Evolutionary conservation across 1,140 invertebrate species (phyloP).

Genomic region (Cydia splendana): DNA sequence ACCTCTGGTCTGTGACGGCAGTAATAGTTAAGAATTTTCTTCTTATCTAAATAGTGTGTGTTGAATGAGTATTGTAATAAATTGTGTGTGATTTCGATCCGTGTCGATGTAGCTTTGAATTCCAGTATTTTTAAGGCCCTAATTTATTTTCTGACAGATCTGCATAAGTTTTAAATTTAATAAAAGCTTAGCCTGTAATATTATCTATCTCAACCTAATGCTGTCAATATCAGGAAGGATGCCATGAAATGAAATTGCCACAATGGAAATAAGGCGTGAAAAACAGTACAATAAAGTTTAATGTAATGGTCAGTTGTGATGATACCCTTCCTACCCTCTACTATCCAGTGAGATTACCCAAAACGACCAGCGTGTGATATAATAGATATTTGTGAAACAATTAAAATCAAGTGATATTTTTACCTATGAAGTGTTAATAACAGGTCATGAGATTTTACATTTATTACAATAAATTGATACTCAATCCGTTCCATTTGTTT

Average conservation of each 20-base stretch:
- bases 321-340: not conserved
- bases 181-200: not conserved
- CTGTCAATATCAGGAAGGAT: slow-evolving; percentile 1
- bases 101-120: not conserved
- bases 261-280: not conserved
- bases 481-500: slow-evolving; percentile 19
- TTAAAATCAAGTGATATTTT: slow-evolving; percentile 30
- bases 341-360: slow-evolving; percentile 12
- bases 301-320: not conserved
- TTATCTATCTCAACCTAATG: not conserved
- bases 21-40: slow-evolving; percentile 27
- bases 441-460: slow-evolving; percentile 31
- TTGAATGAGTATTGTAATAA: slow-evolving; percentile 19
- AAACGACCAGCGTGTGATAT: slow-evolving; percentile 23
- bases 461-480: slow-evolving; percentile 33
- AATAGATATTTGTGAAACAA: slow-evolving; percentile 26
- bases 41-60: slow-evolving; percentile 16
- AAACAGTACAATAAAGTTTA: slow-evolving; percentile 8
- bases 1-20: not conserved
- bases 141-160: slow-evolving; percentile 23
- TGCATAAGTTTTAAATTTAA: not conserved
- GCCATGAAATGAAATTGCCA: not conserved
- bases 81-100: slow-evolving; percentile 7
- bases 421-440: slow-evolving; percentile 29
- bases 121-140: slow-evolving; percentile 21